Conservation (phyloP, 1,140 invertebrate species). For the Monochamus saltuarius region DNA sequence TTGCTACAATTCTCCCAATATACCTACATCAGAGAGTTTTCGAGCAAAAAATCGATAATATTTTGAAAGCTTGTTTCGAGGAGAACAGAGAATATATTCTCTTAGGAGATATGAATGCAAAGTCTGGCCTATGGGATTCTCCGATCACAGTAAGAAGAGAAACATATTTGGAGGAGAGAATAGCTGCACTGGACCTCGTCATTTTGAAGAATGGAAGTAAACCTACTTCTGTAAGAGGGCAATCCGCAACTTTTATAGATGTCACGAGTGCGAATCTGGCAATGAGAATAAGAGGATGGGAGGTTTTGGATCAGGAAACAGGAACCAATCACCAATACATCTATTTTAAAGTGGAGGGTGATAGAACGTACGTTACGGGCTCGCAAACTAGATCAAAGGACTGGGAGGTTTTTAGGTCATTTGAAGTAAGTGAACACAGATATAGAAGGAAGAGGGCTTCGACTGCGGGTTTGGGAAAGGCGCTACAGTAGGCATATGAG, state of each 20-base stretch:
- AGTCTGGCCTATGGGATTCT: neutral
- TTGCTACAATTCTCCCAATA: too few relatives aligned
- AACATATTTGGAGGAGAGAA: neutral
- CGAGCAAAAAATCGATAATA: too few relatives aligned
- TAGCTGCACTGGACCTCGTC: neutral
- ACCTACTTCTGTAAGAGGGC: neutral
- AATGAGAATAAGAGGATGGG: neutral
- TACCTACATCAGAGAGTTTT: too few relatives aligned
- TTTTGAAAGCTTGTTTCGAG: too few relatives aligned
- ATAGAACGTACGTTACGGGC: too few relatives aligned
- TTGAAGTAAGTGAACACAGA: neutral
- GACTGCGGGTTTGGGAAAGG: neutral
- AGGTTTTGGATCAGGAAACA: neutral
- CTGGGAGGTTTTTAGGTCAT: neutral
- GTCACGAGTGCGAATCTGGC: neutral
- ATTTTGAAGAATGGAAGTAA: neutral
- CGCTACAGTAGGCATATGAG: neutral
- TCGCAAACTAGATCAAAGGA: neutral
- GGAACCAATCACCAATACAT: conserved; percentile 3
- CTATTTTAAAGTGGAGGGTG: neutral
- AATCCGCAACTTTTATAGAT: neutral
- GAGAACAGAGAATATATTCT: too few relatives aligned
- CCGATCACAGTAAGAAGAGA: neutral
- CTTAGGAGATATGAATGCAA: neutral
- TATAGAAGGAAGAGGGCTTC: neutral